These are phyloP conservation scores for Coluber constrictor DNA, from an alignment of 2,797 vertebrate species.

Conservation along the genomic window DNA sequence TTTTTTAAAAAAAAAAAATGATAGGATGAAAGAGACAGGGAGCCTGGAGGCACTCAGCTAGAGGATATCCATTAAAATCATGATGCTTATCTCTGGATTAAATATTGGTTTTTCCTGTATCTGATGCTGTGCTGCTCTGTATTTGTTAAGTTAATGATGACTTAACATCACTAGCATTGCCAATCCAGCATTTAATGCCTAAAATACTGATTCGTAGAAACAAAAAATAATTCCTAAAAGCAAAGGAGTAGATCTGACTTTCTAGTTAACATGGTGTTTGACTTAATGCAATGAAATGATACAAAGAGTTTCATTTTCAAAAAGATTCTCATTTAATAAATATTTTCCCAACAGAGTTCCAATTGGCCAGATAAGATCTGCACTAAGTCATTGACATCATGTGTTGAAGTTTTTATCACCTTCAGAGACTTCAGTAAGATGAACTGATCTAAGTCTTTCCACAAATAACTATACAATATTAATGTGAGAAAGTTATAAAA, in stretches of 20 bases:
- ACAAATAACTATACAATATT: conserved; percentile 29
- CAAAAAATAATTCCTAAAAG: conserved; percentile 1
- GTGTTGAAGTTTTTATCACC: neutral
- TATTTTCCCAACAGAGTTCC: neutral
- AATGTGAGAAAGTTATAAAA: conserved; percentile 19
- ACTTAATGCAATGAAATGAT: conserved; percentile 28
- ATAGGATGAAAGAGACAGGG: neutral
- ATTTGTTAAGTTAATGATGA: neutral
- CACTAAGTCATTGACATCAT: accelerated
- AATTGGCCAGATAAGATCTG: conserved; percentile 27
- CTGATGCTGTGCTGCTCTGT: neutral
- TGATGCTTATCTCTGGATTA: neutral
- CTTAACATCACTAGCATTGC: neutral
- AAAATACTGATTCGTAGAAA: conserved; percentile 13
- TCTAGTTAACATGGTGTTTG: conserved; percentile 8
- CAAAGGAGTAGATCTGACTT: conserved; percentile 5
- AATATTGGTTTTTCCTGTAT: neutral
- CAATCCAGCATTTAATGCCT: neutral
- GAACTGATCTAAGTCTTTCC: conserved; percentile 8
- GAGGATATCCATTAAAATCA: neutral
- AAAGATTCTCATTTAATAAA: conserved; percentile 14
- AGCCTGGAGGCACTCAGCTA: neutral
- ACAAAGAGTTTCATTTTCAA: conserved; percentile 29
- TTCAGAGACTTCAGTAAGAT: conserved; percentile 30
- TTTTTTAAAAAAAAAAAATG: neutral